Percentiles rank a stretch among this genome's conserved stretches.
These are phyloP conservation scores for Catocala fraxini DNA, from an alignment of 2,888 invertebrate species.

Conservation along the genomic window DNA sequence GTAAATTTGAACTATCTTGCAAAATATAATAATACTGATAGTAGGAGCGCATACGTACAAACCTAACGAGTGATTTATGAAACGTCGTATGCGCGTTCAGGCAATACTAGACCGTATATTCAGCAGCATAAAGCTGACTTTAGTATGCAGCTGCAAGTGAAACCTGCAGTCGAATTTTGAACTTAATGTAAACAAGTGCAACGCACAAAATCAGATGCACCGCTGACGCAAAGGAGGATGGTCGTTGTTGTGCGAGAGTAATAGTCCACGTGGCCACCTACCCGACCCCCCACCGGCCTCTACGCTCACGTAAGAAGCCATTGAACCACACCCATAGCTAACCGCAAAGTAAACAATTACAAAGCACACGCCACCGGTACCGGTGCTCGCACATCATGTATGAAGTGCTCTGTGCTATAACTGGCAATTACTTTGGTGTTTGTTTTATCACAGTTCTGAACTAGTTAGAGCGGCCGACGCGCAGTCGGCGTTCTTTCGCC, in stretches of 20 bases:
- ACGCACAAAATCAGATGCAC: constrained; percentile 67
- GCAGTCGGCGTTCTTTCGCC: constrained; percentile 46
- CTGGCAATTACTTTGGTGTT: constrained; percentile 50
- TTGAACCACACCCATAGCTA: constrained; percentile 69
- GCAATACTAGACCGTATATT: constrained; percentile 18
- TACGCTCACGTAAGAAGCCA: constrained; percentile 56
- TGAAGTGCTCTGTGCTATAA: constrained; percentile 31
- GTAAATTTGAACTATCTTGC: constrained; percentile 30
- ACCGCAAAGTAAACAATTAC: constrained; percentile 35
- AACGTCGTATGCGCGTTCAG: constrained; percentile 13
- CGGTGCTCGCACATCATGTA: constrained; percentile 17
- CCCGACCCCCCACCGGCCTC: constrained; percentile 39
- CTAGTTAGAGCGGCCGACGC: constrained; percentile 33
- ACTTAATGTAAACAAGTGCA: constrained; percentile 53
- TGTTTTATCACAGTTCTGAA: constrained; percentile 53
- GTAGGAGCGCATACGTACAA: constrained; percentile 5
- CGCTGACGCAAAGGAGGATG: constrained; percentile 45
- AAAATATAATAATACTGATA: constrained; percentile 16
- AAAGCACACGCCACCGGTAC: background rate
- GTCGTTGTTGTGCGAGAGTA: constrained; percentile 49
- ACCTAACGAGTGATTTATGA: constrained; percentile 31
- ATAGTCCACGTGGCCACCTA: constrained; percentile 62
- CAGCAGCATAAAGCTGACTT: constrained; percentile 32
- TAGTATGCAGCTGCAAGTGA: constrained; percentile 17
- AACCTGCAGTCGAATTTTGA: constrained; percentile 29